Base-by-base conservation (phyloP, 2,113 vertebrate genomes). In the Siphamia tubifer region DNA sequence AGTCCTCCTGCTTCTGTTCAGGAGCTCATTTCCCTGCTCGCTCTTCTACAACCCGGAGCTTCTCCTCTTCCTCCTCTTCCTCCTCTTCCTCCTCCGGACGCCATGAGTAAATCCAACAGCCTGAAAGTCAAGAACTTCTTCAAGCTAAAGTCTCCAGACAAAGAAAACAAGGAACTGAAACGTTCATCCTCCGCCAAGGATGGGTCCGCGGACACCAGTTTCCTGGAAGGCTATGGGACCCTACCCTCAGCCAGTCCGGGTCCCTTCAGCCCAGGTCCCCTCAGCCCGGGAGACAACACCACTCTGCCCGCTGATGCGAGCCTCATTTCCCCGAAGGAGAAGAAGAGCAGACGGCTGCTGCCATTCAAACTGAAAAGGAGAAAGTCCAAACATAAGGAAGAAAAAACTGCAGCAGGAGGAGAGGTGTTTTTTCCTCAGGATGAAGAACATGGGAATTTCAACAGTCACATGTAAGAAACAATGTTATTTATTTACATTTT, bases 31-130 rank as follows among this genome's bases (percentile, higher is more conserved):
- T 10, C 10, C 4, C 27, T 25, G 30, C 40, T 28, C 35, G 10
- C 23, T 19, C 15, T 36, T 17, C 23, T 5, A 1, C 6, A 5
- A 15, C 5, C 1, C 6, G 20, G 34, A 19, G 19, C 52, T 20
- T 9, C 1, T 6, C 4, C 16, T 30, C 24, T n/a, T n/a, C n/a
- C n/a, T n/a, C n/a, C n/a, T n/a, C n/a, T n/a, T n/a, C n/a, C n/a
- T n/a, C n/a, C n/a, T n/a, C n/a, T n/a, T n/a, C n/a, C n/a, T 12
- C 2, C 6, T 5, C 1, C 42, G 8, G 42, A 3, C 55, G 62
- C 36, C 61, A 91, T 91, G 89, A 91, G 79, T 20, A 89, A 79
- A 61, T 79, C 89, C 52, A 15, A 54, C 69, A 17, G 75, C 1
- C 63, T 86, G 17, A 83, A 52, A 52, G 58, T 89, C 1, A 84